phyloP scores from a whole-genome alignment of 2,113 vertebrate species.

The Tychaedon coryphoeus region DNA sequence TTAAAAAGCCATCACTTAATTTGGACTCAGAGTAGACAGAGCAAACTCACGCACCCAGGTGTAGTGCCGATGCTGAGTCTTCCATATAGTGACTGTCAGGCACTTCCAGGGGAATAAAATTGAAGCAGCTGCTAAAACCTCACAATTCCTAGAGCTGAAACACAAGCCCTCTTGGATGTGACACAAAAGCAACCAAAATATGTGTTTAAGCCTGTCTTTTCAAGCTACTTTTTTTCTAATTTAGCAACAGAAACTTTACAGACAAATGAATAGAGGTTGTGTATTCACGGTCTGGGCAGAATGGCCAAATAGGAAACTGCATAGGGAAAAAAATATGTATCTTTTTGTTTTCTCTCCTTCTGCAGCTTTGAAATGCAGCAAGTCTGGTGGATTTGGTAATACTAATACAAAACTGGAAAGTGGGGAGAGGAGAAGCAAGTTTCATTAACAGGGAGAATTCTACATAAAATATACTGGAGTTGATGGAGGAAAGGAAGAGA shows the following conservation, averaged over 20 bases:
- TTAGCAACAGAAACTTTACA: neutral
- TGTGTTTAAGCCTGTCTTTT: neutral
- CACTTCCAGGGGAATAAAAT: neutral
- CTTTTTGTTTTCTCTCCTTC: neutral
- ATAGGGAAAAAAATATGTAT: neutral
- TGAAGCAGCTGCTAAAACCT: neutral
- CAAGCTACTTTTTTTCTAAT: neutral
- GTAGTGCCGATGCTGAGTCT: neutral
- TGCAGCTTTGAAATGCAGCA: neutral
- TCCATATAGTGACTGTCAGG: neutral
- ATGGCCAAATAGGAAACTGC: neutral
- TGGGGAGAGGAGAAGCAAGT: neutral
- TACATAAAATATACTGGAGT: slow-evolving; percentile 34
- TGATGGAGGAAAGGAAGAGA: slow-evolving; percentile 10
- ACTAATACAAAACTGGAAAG: neutral
- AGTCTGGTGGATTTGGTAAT: neutral
- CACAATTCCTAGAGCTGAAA: neutral
- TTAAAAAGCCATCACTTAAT: neutral
- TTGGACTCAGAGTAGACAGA: neutral
- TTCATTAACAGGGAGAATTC: slow-evolving; percentile 28
- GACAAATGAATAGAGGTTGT: neutral
- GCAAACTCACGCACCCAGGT: neutral
- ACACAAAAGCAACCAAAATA: neutral
- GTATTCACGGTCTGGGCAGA: neutral
- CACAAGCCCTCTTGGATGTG: neutral